A percentile compares a stretch with the other conserved stretches of the same genome.
phyloP scores from a whole-genome alignment of 2,797 vertebrate species.

The Otus scops region DNA sequence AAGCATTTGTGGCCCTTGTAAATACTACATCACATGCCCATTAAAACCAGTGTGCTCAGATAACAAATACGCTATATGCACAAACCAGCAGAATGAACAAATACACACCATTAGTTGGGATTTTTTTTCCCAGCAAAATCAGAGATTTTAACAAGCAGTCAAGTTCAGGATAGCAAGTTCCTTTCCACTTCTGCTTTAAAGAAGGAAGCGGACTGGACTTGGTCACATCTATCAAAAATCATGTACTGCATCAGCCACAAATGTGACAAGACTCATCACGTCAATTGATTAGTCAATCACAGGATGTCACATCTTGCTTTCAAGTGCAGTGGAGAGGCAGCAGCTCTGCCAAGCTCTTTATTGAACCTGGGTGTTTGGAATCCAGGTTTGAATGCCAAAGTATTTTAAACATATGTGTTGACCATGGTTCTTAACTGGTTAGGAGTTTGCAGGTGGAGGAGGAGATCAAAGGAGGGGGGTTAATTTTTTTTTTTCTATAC shows the following conservation, averaged over 20 bases:
- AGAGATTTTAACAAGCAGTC: not conserved
- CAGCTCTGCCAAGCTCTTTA: not conserved
- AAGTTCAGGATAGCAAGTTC: not conserved
- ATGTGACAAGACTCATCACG: not conserved
- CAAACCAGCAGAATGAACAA: not conserved
- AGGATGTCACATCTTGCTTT: not conserved
- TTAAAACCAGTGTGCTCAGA: not conserved
- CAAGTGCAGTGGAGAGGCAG: not conserved
- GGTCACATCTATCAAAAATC: not conserved
- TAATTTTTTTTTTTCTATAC: not conserved
- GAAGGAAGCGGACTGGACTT: not conserved
- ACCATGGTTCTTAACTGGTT: conserved; percentile 1
- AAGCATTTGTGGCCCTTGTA: not conserved
- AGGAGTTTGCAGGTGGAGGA: conserved; percentile 50
- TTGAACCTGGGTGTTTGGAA: not conserved
- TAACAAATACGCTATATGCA: not conserved
- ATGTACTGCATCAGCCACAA: not conserved
- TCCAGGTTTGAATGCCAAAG: not conserved
- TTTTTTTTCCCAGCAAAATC: not conserved
- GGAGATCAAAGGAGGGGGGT: conserved; percentile 13
- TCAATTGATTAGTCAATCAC: not conserved
- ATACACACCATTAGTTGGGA: not conserved
- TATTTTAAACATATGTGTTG: conserved; percentile 41
- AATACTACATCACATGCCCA: not conserved
- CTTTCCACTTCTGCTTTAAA: not conserved